These are phyloP conservation scores for Leptinotarsa undecemlineata DNA, from an alignment of 1,140 invertebrate species.

Conservation along the genomic window DNA sequence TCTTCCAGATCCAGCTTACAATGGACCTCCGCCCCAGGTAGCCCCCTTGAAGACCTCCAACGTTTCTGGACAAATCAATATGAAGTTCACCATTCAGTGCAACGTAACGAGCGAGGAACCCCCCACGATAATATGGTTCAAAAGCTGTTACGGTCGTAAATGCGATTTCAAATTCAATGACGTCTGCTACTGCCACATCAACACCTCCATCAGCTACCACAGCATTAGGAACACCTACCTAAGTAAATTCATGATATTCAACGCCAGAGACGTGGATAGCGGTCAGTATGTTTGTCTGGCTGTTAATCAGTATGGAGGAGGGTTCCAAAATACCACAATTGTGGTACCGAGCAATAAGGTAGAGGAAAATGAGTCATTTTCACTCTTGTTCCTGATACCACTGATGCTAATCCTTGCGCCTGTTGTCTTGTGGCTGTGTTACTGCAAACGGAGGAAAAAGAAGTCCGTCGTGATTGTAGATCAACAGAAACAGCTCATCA, in stretches of 20 bases:
- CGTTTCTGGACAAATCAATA: constrained; percentile 38
- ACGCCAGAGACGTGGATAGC: constrained; percentile 41
- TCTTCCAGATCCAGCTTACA: constrained; percentile 37
- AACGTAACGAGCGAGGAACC: constrained; percentile 45
- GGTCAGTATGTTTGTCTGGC: constrained; percentile 51
- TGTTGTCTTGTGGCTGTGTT: constrained; percentile 47
- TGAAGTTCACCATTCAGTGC: constrained; percentile 48
- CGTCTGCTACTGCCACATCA: constrained; percentile 44
- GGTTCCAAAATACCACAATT: constrained; percentile 43
- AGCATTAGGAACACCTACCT: constrained; percentile 43
- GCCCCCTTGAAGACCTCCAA: constrained; percentile 41
- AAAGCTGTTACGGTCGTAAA: constrained; percentile 41
- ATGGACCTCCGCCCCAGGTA: constrained; percentile 40
- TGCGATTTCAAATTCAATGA: constrained; percentile 43
- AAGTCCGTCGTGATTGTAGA: constrained; percentile 15
- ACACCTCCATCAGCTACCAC: constrained; percentile 31
- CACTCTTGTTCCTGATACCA: constrained; percentile 47
- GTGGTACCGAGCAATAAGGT: constrained; percentile 33
- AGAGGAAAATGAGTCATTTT: constrained; percentile 34
- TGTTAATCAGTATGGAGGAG: constrained; percentile 43
- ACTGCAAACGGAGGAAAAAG: constrained; percentile 44
- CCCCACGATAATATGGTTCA: constrained; percentile 50
- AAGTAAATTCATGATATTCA: constrained; percentile 50
- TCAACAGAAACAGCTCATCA: constrained; percentile 35
- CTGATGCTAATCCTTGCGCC: constrained; percentile 42